Conservation (phyloP, 23 tunicate species). For the Botrylloides violaceus region DNA sequence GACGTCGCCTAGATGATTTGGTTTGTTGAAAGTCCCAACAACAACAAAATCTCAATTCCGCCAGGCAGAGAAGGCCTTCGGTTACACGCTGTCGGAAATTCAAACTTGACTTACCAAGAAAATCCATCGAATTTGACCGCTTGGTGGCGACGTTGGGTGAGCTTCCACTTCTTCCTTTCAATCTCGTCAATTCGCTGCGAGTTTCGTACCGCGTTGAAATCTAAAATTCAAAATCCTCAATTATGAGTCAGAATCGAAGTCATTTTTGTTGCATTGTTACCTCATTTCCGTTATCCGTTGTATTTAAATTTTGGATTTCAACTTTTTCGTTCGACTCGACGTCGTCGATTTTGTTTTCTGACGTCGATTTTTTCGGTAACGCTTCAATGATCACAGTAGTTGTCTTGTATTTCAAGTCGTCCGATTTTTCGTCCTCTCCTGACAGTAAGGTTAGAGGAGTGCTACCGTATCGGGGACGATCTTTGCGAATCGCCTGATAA, state of each 20-base stretch:
- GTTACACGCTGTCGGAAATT: too few species aligned
- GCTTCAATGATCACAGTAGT: conserved; percentile 31
- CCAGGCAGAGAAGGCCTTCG: too few species aligned
- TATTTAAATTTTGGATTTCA: neutral
- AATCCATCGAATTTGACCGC: neutral
- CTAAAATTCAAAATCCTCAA: neutral
- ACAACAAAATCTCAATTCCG: too few species aligned
- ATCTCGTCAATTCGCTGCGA: too few species aligned
- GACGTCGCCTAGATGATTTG: too few species aligned
- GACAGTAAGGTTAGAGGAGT: conserved; percentile 18
- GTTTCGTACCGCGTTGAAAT: neutral
- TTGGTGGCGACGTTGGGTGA: neutral
- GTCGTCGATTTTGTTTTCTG: neutral
- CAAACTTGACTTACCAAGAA: neutral
- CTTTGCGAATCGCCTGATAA: conserved; percentile 4
- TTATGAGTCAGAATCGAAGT: neutral
- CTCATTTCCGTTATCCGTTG: too few species aligned
- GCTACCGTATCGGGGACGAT: conserved; percentile 17
- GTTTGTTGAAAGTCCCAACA: too few species aligned
- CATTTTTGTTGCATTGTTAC: too few species aligned
- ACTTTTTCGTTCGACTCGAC: conserved; percentile 2
- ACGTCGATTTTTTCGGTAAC: conserved; percentile 16
- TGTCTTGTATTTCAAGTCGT: conserved; percentile 14
- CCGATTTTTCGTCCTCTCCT: neutral
- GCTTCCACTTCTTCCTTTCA: neutral